phyloP scores from a whole-genome alignment of 2,888 invertebrate species.

The Empis livida region DNA sequence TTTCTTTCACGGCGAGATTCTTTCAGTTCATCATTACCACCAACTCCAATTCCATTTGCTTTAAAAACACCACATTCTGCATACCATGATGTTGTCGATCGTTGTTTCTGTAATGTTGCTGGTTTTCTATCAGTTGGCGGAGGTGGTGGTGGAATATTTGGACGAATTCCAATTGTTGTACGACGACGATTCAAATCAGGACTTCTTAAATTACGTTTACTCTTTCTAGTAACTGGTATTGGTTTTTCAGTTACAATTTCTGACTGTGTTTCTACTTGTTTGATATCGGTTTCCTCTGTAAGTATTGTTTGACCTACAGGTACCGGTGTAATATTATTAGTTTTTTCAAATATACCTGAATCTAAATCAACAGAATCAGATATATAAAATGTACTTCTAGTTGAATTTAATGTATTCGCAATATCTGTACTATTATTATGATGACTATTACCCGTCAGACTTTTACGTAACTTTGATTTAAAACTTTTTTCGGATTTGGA shows the following conservation, averaged over 20 bases:
- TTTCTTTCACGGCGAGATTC: constrained; percentile 14
- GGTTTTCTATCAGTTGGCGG: constrained; percentile 26
- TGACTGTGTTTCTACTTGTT: constrained; percentile 11
- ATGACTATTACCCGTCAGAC: constrained; percentile 33
- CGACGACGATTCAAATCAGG: constrained; percentile 21
- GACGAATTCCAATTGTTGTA: constrained; percentile 30
- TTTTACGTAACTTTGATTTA: constrained; percentile 46
- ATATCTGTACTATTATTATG: constrained; percentile 16
- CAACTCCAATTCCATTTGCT: constrained; percentile 11
- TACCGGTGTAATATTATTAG: constrained; percentile 9
- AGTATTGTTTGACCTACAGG: constrained; percentile 7
- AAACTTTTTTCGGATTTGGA: constrained; percentile 40
- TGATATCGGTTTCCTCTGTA: constrained; percentile 16
- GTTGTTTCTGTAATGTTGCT: constrained; percentile 5
- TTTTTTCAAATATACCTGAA: constrained; percentile 42
- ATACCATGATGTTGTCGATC: constrained; percentile 49
- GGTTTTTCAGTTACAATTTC: constrained; percentile 20
- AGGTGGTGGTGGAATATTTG: constrained; percentile 36
- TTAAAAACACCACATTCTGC: constrained; percentile 51
- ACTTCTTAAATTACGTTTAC: neutral
- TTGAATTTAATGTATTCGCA: constrained; percentile 41
- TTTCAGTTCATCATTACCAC: constrained; percentile 10
- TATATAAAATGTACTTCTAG: constrained; percentile 59
- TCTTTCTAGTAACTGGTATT: constrained; percentile 22
- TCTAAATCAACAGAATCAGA: constrained; percentile 51